Percentiles rank a stretch among this genome's conserved stretches.
phyloP scores from a whole-genome alignment of 2,113 vertebrate species.

The Nothoprocta pentlandii region DNA sequence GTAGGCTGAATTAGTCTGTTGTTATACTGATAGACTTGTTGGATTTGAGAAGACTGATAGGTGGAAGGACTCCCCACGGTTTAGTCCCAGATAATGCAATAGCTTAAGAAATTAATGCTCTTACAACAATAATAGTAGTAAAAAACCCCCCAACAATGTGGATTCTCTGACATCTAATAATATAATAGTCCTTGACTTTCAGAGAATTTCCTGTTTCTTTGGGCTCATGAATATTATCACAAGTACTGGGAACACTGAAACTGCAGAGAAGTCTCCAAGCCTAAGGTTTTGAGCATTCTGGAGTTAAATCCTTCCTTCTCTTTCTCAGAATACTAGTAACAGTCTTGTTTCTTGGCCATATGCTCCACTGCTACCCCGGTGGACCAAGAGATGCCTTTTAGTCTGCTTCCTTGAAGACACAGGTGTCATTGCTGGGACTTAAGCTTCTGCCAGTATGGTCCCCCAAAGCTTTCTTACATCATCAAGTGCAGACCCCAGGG shows the following conservation, averaged over 20 bases:
- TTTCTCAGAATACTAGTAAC: background rate
- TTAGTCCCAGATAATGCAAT: accelerated
- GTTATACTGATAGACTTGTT: background rate
- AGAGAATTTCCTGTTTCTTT: background rate
- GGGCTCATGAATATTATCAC: background rate
- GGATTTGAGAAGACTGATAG: background rate
- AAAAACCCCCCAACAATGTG: background rate
- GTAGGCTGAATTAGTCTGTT: background rate
- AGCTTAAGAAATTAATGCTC: background rate
- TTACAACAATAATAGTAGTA: background rate
- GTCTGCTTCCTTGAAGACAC: background rate
- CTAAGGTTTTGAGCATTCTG: background rate
- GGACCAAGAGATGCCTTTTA: background rate
- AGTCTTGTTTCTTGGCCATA: background rate
- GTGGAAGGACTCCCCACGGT: background rate
- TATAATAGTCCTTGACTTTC: background rate
- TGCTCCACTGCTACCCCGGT: background rate
- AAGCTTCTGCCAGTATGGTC: conserved; percentile 25
- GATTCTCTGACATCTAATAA: background rate
- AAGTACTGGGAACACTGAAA: background rate
- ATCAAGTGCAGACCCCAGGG: conserved; percentile 25
- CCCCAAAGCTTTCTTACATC: conserved; percentile 17
- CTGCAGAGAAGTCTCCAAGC: background rate
- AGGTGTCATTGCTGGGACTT: conserved; percentile 7
- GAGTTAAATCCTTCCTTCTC: background rate